Evolutionary conservation across 1,140 invertebrate genomes (phyloP).

Genomic region (Lasioglossum baleicum): DNA sequence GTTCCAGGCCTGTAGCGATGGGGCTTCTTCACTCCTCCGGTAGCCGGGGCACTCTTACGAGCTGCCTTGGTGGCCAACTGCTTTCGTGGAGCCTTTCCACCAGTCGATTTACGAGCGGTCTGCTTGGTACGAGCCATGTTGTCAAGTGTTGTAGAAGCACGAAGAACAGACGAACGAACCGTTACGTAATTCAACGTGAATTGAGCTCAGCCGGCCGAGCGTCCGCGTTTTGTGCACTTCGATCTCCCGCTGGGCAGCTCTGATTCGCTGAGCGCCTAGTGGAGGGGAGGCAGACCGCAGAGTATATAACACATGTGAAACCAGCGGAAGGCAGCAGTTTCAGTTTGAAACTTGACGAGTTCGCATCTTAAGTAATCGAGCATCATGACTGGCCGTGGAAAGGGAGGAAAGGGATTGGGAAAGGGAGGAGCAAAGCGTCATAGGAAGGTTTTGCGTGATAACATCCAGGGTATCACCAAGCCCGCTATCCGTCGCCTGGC

Average conservation of each 20-base stretch:
- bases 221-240: too few relatives aligned
- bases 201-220: too few relatives aligned
- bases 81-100: conserved; percentile 43
- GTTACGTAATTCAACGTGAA: too few relatives aligned
- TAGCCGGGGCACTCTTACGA: conserved; percentile 76
- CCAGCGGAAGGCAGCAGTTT: background rate
- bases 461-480: conserved; percentile 62
- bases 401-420: conserved; percentile 63
- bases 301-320: too few relatives aligned
- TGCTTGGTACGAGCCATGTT: conserved; percentile 70
- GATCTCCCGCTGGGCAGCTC: too few relatives aligned
- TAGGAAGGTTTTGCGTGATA: conserved; percentile 61
- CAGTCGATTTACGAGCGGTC: conserved; percentile 39
- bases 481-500: conserved; percentile 57
- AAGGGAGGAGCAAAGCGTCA: conserved; percentile 61
- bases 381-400: conserved; percentile 57
- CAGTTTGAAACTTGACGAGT: conserved; percentile 12
- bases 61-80: conserved; percentile 82
- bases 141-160: too few relatives aligned
- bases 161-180: too few relatives aligned
- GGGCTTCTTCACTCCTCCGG: conserved; percentile 80
- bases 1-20: conserved; percentile 66
- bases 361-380: background rate
- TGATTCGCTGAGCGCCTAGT: too few relatives aligned
- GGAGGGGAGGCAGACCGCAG: too few relatives aligned